Evolutionary conservation across 2,113 vertebrate genomes (phyloP).

Genomic region (Seriola dumerili): DNA sequence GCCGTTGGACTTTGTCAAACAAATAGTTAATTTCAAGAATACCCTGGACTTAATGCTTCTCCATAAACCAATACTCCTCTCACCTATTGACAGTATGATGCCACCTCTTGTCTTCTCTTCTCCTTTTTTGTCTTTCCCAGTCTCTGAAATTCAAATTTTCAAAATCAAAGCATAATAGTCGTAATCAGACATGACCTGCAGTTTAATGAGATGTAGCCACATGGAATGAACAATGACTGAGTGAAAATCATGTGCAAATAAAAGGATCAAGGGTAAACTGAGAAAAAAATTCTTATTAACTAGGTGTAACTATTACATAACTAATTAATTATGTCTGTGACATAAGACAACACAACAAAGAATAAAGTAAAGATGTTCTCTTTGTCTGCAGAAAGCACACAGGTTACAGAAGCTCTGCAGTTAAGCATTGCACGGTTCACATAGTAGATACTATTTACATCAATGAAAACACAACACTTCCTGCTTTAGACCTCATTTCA

Average conservation of each 20-base stretch:
- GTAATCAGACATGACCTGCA: neutral
- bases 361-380: too few species aligned
- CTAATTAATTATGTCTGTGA: too few species aligned
- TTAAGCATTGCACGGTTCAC: too few species aligned
- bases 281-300: neutral
- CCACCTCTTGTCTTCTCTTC: neutral
- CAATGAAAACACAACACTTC: too few species aligned
- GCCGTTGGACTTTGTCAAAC: neutral
- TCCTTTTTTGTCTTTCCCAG: neutral
- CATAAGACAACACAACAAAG: neutral
- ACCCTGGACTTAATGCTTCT: neutral
- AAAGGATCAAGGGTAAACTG: neutral
- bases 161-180: neutral
- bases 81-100: neutral
- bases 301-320: too few species aligned
- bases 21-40: neutral
- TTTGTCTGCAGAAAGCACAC: too few species aligned
- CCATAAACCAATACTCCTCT: neutral
- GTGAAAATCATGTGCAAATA: too few species aligned
- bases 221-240: neutral
- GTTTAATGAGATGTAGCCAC: slow-evolving; percentile 24
- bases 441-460: too few species aligned
- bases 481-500: too few species aligned
- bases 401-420: too few species aligned
- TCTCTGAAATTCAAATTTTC: neutral